Conservation (phyloP, 2,113 vertebrate species). For the Zosterops lateralis region DNA sequence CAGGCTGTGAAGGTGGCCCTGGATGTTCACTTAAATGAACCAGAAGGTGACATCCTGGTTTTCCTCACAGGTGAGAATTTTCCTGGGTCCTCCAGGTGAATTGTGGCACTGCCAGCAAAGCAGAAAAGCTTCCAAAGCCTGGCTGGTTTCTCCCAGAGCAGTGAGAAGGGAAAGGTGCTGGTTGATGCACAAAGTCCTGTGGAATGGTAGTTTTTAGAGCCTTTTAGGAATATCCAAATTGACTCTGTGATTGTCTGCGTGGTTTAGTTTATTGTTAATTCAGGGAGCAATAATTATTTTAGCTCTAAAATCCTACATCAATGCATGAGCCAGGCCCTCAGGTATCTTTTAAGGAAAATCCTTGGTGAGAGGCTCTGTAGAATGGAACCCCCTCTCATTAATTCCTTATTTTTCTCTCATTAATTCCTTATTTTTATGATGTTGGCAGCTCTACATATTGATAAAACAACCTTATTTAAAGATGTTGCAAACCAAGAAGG, state of each 20-base stretch:
- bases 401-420: background rate
- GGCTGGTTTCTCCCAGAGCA: background rate
- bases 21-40: conserved; percentile 88
- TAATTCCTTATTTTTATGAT: background rate
- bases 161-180: background rate
- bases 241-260: rapidly evolving
- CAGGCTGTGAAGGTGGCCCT: conserved; percentile 90
- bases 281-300: background rate
- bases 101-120: background rate
- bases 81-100: background rate
- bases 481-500: background rate
- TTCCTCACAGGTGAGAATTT: conserved; percentile 87
- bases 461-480: background rate
- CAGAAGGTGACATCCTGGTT: conserved; percentile 91
- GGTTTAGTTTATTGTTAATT: background rate
- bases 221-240: background rate
- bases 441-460: background rate
- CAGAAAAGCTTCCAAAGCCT: background rate
- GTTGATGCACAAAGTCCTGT: rapidly evolving
- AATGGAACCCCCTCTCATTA: background rate
- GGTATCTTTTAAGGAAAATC: background rate
- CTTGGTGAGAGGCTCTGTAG: background rate
- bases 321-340: background rate
- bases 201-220: background rate
- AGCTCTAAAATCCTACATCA: background rate